phyloP scores from a whole-genome alignment of 2,113 vertebrate species.

The Bettongia penicillata region DNA sequence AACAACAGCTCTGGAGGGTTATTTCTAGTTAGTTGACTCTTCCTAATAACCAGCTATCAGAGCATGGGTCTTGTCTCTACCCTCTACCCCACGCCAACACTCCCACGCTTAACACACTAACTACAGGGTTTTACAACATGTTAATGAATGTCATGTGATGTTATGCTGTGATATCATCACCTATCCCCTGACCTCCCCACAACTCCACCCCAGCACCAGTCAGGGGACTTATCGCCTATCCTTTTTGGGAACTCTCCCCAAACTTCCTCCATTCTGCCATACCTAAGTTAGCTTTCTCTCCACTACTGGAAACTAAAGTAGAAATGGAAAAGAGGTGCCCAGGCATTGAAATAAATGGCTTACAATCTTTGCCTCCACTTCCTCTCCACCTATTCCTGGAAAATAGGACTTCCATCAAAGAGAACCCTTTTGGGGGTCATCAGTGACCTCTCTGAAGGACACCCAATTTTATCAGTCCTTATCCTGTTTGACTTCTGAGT shows the following conservation, averaged over 20 bases:
- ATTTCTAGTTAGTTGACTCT: background rate
- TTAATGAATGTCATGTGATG: background rate
- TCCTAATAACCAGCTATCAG: background rate
- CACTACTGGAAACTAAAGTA: background rate
- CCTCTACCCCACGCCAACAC: background rate
- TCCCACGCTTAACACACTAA: background rate
- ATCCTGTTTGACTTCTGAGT: background rate
- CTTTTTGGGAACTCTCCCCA: background rate
- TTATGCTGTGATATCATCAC: background rate
- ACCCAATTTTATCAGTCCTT: background rate
- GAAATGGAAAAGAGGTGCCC: background rate
- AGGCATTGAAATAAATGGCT: background rate
- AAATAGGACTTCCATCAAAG: background rate
- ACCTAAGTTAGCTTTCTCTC: background rate
- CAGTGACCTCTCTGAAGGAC: background rate
- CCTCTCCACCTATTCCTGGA: background rate
- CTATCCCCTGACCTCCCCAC: background rate
- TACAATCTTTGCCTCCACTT: background rate
- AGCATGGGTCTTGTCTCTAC: background rate
- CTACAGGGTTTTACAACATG: background rate
- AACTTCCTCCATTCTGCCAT: background rate
- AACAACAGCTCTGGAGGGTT: background rate
- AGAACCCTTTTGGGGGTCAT: background rate
- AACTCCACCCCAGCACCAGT: background rate
- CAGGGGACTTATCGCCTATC: background rate